Conservation (phyloP, 2,113 vertebrate species). For the Tupaia tana region DNA sequence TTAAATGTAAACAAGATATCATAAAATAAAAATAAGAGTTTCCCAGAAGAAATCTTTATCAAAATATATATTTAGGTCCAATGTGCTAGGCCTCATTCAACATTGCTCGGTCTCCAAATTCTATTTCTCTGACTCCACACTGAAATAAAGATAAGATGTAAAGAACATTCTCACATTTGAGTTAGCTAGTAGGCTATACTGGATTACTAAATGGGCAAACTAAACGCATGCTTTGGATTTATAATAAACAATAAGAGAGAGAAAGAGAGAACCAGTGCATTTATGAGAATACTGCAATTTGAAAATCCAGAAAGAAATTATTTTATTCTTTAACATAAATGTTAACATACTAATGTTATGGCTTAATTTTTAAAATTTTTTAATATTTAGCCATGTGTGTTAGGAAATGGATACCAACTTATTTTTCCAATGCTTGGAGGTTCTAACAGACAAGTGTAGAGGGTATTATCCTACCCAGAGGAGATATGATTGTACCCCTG, state of each 20-base stretch:
- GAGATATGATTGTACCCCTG: not conserved
- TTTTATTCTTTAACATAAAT: conserved; percentile 3
- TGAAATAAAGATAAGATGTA: not conserved
- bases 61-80: not conserved
- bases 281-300: conserved; percentile 34
- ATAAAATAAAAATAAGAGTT: not conserved
- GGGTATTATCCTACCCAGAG: not conserved
- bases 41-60: conserved; percentile 33
- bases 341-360: not conserved
- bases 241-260: not conserved
- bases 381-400: not conserved
- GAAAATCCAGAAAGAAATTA: not conserved
- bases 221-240: not conserved
- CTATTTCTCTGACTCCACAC: not conserved
- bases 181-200: not conserved
- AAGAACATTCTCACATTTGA: not conserved
- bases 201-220: not conserved
- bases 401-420: not conserved
- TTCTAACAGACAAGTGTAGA: not conserved
- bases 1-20: too few species aligned
- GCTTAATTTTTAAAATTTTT: not conserved
- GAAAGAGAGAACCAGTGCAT: not conserved
- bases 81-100: not conserved
- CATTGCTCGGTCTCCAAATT: not conserved
- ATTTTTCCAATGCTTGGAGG: not conserved